Conservation (phyloP, 2,113 vertebrate species). For the Gasterosteus nipponicus region DNA sequence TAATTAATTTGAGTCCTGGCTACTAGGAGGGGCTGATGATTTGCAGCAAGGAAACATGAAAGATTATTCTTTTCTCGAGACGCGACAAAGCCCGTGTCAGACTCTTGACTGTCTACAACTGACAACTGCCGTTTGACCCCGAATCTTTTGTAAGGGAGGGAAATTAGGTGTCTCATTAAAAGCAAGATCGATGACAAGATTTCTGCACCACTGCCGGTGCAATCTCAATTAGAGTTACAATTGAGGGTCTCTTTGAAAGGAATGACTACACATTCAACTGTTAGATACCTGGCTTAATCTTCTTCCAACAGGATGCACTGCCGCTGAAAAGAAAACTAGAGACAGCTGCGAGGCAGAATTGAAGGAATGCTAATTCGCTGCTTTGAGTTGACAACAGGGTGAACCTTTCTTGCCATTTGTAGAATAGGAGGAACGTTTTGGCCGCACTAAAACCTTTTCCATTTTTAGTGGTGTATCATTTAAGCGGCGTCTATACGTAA, state of each 20-base stretch:
- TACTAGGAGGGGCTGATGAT: constrained; percentile 58
- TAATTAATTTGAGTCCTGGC: constrained; percentile 70
- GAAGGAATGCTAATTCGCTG: constrained; percentile 29
- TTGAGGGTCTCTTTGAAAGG: constrained; percentile 62
- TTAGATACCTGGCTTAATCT: constrained; percentile 38
- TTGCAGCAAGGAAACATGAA: constrained; percentile 64
- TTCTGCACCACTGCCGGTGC: constrained; percentile 33
- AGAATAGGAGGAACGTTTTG: constrained; percentile 20
- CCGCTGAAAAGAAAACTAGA: not conserved
- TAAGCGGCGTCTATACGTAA: constrained; percentile 35
- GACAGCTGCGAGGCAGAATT: constrained; percentile 17
- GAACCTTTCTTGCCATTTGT: constrained; percentile 32
- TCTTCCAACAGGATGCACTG: constrained; percentile 12
- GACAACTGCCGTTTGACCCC: constrained; percentile 65
- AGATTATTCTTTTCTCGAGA: constrained; percentile 63
- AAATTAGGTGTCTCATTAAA: constrained; percentile 79
- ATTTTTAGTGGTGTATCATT: constrained; percentile 10
- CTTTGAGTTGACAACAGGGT: constrained; percentile 43
- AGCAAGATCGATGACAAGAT: constrained; percentile 74
- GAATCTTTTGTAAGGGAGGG: constrained; percentile 65
- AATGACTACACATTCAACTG: constrained; percentile 52
- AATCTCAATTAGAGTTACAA: constrained; percentile 70
- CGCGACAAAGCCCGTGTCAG: constrained; percentile 59
- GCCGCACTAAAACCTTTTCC: constrained; percentile 2
- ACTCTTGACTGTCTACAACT: constrained; percentile 52